A percentile compares a stretch with the other conserved stretches of the same genome.
phyloP scores from a whole-genome alignment of 2,113 vertebrate genomes.

The Orthonyx spaldingii region DNA sequence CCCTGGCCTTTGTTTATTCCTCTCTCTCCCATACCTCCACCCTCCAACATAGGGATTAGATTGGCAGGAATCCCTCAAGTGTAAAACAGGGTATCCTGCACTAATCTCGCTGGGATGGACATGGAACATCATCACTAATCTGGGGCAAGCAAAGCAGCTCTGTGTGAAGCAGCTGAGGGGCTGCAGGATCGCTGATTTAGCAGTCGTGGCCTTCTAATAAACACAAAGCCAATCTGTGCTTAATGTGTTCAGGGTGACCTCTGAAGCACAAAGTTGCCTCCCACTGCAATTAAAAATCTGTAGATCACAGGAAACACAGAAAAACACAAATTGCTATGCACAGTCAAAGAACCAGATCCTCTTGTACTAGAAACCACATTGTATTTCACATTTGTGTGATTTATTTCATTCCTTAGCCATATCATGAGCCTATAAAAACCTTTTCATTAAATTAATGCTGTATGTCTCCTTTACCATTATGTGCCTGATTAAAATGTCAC shows the following conservation, averaged over 20 bases:
- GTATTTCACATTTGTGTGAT: background rate
- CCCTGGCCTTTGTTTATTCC: background rate
- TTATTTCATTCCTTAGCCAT: background rate
- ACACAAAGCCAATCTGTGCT: background rate
- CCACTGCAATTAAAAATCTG: background rate
- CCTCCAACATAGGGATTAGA: background rate
- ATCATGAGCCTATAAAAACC: background rate
- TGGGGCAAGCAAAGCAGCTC: background rate
- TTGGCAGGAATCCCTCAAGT: background rate
- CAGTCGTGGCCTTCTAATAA: background rate
- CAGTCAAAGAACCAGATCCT: background rate
- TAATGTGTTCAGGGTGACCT: background rate
- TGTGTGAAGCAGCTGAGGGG: background rate
- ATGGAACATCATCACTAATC: background rate
- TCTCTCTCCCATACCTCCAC: background rate
- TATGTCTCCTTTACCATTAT: background rate
- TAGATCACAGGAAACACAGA: background rate
- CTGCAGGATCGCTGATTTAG: background rate
- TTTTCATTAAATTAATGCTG: background rate
- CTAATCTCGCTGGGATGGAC: background rate
- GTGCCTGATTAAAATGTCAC: constrained; percentile 30
- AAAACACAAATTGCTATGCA: background rate
- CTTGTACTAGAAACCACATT: background rate
- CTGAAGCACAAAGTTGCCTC: background rate
- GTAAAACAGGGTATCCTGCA: background rate